A percentile compares a stretch with the other conserved stretches of the same genome.
Conservation (phyloP, 2,113 vertebrate species). For the Andinoacara biseriatus region DNA sequence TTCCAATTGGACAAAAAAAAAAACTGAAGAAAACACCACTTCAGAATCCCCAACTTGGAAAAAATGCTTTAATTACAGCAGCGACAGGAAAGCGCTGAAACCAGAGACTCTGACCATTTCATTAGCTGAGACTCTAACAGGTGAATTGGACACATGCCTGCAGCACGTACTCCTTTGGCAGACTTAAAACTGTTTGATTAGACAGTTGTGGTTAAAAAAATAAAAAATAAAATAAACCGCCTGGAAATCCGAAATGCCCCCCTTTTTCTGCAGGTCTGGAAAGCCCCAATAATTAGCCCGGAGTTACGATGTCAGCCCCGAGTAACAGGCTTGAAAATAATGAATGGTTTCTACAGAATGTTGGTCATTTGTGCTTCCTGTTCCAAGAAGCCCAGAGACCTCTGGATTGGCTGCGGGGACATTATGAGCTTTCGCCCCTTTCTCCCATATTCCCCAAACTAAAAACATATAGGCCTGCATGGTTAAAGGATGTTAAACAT, state of each 20-base stretch:
- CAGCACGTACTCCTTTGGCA: slow-evolving; percentile 55
- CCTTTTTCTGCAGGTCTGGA: slow-evolving; percentile 64
- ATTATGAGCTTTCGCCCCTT: slow-evolving; percentile 69
- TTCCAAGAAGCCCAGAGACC: slow-evolving; percentile 62
- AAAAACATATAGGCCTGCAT: slow-evolving; percentile 56
- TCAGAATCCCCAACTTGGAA: slow-evolving; percentile 24
- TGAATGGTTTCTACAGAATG: slow-evolving; percentile 72
- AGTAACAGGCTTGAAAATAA: slow-evolving; percentile 75
- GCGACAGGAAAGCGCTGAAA: slow-evolving; percentile 35
- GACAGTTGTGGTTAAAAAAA: slow-evolving; percentile 57
- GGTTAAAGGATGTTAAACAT: slow-evolving; percentile 73
- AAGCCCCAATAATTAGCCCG: slow-evolving; percentile 74
- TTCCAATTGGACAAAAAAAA: slow-evolving; percentile 5
- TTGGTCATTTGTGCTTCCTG: slow-evolving; percentile 75
- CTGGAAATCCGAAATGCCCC: slow-evolving; percentile 62
- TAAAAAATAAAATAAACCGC: neutral
- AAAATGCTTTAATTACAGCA: slow-evolving; percentile 42
- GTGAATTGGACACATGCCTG: slow-evolving; percentile 67
- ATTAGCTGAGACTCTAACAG: slow-evolving; percentile 64
- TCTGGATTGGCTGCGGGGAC: slow-evolving; percentile 73
- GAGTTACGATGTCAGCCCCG: slow-evolving; percentile 68
- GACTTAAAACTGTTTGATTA: slow-evolving; percentile 69
- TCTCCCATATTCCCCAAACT: slow-evolving; percentile 57
- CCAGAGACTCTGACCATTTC: slow-evolving; percentile 32
- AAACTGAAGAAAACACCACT: slow-evolving; percentile 7